Evolutionary conservation across 92 coral and sea anemone species (phyloP), one percentile per base, ranked within the genome.

Genomic region (Palythoa grandiflora): DNA sequence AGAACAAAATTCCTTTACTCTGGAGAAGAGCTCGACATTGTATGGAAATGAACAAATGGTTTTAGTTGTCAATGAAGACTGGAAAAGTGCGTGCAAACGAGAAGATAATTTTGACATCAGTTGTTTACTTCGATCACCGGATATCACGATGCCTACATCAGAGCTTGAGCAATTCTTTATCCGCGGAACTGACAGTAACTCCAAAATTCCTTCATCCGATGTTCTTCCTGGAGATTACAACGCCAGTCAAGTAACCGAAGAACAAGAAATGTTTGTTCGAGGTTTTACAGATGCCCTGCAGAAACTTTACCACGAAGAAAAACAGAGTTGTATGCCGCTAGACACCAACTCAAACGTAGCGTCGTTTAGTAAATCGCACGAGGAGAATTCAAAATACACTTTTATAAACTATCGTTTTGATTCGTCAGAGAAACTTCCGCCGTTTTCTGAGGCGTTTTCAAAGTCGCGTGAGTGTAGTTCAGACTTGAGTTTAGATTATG

Each of bases 241-340:
- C 13, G 78, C 79, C 36, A 76, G 89, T 71, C 73, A 55, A 28
- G 93, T 93, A 14, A 95, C 98, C 19, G 92, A 91, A 51, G 98
- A 95, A 72, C 98, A 95, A 78, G 98, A 95, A 71, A 90, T 92
- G 17, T 95, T 95, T 55, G 98, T 95, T 9, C 88, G 92, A 17
- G 98, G 98, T 13, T 95, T 95, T 88, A 95, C 98, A 9, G 98
- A 95, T 57, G 96, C 98, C 0, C 84, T 95, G 77, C 90, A 92
- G 44, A 92, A 89, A 66, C 92, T 88, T 38, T 90, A 90, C 15
- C 86, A 93, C 84, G 92, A 92, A 77, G 96, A 95, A 79, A 92
- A 92, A 48, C 92, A 51, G 47, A 81, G 61, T 52, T 65, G 74
- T 68, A 17, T 47, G 73, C 86, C 86, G 86, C 75, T 81, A 5